These are phyloP conservation scores for Brachyhypopomus gauderio DNA, from an alignment of 2,113 vertebrate species.

Conservation along the genomic window DNA sequence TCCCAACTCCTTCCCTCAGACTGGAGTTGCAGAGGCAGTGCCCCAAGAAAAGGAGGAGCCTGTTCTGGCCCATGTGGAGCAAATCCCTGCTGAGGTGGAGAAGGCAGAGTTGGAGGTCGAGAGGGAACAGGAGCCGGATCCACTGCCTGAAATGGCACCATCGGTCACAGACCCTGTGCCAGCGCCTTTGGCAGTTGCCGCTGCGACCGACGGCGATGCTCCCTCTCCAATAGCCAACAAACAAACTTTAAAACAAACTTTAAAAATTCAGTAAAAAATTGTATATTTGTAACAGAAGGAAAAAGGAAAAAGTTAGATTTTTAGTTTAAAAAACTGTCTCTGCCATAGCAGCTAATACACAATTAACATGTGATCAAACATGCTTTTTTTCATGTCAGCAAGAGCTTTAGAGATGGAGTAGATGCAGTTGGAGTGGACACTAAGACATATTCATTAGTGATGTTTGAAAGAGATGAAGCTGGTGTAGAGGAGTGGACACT, in stretches of 20 bases:
- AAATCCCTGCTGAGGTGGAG: conserved; percentile 55
- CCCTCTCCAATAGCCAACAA: not conserved
- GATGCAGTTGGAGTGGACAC: no score
- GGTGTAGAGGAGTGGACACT: no score
- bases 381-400: no score
- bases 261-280: no score
- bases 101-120: conserved; percentile 51
- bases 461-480: no score
- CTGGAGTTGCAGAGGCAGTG: conserved; percentile 58
- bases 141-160: not conserved
- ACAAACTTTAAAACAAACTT: no score
- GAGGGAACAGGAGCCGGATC: conserved; percentile 51
- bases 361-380: no score
- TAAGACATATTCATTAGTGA: no score
- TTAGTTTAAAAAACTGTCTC: no score
- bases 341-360: no score
- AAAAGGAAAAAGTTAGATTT: not conserved
- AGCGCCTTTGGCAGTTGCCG: not conserved
- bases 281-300: conserved; percentile 11
- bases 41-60: conserved; percentile 65
- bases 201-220: not conserved
- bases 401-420: no score
- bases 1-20: not conserved
- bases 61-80: conserved; percentile 37
- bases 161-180: not conserved